Percentiles rank a stretch among this genome's conserved stretches.
phyloP scores from a whole-genome alignment of 2,113 vertebrate genomes.

The Ameiurus melas region DNA sequence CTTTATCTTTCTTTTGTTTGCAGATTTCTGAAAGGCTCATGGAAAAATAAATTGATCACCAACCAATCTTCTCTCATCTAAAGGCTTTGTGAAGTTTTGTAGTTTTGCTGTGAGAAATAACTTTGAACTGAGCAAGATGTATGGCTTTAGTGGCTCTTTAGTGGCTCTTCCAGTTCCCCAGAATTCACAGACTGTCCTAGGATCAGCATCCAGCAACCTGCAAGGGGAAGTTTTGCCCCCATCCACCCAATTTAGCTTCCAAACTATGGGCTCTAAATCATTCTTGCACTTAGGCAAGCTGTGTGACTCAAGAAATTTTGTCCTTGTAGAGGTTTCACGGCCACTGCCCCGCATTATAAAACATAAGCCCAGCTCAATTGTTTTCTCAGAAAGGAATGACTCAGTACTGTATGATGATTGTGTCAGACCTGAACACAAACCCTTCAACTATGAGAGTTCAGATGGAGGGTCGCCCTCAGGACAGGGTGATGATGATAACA shows the following conservation, averaged over 20 bases:
- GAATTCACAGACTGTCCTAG: not conserved
- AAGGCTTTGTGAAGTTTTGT: not conserved
- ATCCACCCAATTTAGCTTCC: not conserved
- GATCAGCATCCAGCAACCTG: not conserved
- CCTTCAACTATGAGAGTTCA: not conserved
- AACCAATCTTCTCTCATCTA: not conserved
- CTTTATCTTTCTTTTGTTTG: not conserved
- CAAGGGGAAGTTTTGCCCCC: not conserved
- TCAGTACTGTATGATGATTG: not conserved
- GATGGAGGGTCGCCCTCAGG: not conserved
- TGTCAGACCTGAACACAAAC: not conserved
- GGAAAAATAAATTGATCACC: not conserved
- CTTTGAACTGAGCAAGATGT: not conserved
- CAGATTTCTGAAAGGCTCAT: not conserved
- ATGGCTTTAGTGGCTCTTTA: not conserved
- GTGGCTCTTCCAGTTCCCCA: not conserved
- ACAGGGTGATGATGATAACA: not conserved
- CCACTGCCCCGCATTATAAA: conserved; percentile 4
- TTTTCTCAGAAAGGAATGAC: conserved; percentile 3
- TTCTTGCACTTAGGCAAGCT: not conserved
- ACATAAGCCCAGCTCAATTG: not conserved
- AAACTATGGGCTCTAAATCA: not conserved
- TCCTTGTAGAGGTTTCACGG: not conserved
- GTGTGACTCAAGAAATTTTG: not conserved
- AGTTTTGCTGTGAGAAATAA: not conserved